These are phyloP conservation scores for Nanorana parkeri DNA, from an alignment of 2,113 vertebrate genomes.

Conservation along the genomic window DNA sequence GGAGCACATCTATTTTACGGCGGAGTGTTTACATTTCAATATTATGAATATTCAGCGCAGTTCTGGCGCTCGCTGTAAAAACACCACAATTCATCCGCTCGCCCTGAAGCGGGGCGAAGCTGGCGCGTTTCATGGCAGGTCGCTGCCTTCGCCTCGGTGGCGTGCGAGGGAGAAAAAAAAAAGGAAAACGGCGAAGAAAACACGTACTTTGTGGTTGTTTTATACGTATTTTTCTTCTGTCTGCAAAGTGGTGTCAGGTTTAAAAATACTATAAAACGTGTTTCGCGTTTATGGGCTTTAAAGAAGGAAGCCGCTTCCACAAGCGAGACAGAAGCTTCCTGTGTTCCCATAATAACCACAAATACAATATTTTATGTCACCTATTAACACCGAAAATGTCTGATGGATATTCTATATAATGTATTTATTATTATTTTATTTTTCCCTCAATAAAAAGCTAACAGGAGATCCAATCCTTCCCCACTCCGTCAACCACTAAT, in stretches of 20 bases:
- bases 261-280: constrained; percentile 44
- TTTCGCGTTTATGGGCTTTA: constrained; percentile 42
- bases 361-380: neutral
- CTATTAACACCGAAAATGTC: neutral
- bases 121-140: neutral
- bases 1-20: neutral
- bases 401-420: neutral
- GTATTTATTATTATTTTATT: too few relatives aligned
- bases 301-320: constrained; percentile 17
- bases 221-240: constrained; percentile 39
- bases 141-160: neutral
- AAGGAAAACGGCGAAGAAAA: neutral
- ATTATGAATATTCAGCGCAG: neutral
- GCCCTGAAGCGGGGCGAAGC: neutral
- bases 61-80: neutral
- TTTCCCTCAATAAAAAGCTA: too few relatives aligned
- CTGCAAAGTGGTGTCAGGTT: constrained; percentile 47
- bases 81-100: neutral
- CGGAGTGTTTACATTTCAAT: neutral
- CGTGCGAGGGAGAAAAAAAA: neutral
- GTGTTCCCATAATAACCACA: neutral
- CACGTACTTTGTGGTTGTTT: constrained; percentile 39
- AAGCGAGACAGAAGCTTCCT: neutral
- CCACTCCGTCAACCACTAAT: too few relatives aligned
- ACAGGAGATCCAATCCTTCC: too few relatives aligned